A percentile compares a stretch with the other conserved stretches of the same genome.
Conservation (phyloP, 2,888 invertebrate species). For the Andricus quercusramuli region DNA sequence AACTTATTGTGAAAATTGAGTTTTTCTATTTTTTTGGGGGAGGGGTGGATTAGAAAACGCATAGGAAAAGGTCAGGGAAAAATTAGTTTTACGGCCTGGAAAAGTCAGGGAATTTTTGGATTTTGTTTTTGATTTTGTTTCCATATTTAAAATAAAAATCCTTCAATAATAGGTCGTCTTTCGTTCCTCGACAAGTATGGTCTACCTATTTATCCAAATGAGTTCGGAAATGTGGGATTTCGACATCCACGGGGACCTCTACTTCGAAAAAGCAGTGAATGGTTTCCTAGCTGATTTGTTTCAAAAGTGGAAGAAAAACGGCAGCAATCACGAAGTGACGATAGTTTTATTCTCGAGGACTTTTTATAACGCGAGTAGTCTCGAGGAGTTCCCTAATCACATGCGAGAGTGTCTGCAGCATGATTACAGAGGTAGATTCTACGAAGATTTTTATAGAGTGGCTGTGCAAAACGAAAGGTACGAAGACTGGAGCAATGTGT, state of each 20-base stretch:
- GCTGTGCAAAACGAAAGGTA: slow-evolving; percentile 98
- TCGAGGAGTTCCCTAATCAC: slow-evolving; percentile 93
- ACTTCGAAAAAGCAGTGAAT: slow-evolving; percentile 98
- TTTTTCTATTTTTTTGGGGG: too few species aligned
- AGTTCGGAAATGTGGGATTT: slow-evolving; percentile 99
- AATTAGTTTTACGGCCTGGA: too few species aligned
- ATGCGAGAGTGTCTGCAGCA: slow-evolving; percentile 95
- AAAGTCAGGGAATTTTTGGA: too few species aligned
- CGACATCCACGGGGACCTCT: slow-evolving; percentile 98
- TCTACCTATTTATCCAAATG: slow-evolving; percentile 98
- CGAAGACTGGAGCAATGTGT: slow-evolving; percentile 97
- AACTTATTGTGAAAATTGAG: too few species aligned
- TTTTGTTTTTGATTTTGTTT: too few species aligned
- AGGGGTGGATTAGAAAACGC: too few species aligned
- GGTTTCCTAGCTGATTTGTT: slow-evolving; percentile 98
- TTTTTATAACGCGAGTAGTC: slow-evolving; percentile 91
- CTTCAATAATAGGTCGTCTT: slow-evolving; percentile 86
- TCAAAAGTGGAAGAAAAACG: slow-evolving; percentile 97
- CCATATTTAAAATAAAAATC: slow-evolving; percentile 20
- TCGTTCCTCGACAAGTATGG: slow-evolving; percentile 97
- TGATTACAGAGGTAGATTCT: slow-evolving; percentile 96
- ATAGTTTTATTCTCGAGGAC: slow-evolving; percentile 98
- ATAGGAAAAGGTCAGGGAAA: too few species aligned
- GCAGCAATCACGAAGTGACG: slow-evolving; percentile 98
- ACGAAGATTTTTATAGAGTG: slow-evolving; percentile 96